Conservation (phyloP, 35 echinoderm and acorn worm species). For the Holothuria glaberrima region DNA sequence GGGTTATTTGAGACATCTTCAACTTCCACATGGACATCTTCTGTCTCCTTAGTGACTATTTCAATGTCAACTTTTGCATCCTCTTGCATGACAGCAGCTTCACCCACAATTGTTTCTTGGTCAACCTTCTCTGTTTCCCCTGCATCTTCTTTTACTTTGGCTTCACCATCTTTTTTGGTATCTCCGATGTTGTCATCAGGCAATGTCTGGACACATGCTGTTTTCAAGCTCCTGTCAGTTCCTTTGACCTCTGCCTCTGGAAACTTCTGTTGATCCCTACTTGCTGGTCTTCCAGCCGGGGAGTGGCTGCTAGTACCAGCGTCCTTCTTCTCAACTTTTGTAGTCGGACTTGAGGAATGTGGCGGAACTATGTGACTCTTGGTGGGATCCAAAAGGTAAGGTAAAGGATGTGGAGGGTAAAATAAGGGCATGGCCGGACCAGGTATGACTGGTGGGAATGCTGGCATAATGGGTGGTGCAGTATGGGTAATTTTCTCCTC, state of each 20-base stretch:
- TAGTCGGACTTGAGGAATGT: slow-evolving; percentile 52
- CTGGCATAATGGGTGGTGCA: slow-evolving; percentile 22
- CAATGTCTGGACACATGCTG: slow-evolving; percentile 48
- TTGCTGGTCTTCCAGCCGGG: slow-evolving; percentile 34
- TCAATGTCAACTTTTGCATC: too few relatives aligned
- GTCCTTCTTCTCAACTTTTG: slow-evolving; percentile 59
- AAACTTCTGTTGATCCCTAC: neutral
- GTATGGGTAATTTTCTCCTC: slow-evolving; percentile 11
- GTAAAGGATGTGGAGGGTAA: slow-evolving; percentile 38
- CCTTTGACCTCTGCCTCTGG: neutral
- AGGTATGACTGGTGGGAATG: slow-evolving; percentile 1
- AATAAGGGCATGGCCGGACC: slow-evolving; percentile 47
- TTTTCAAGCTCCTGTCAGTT: slow-evolving; percentile 11
- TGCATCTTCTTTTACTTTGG: too few relatives aligned
- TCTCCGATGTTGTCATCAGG: neutral
- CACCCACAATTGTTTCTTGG: neutral
- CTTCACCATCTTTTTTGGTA: slow-evolving; percentile 16
- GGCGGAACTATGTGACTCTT: slow-evolving; percentile 35
- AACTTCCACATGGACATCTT: too few relatives aligned
- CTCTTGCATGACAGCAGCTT: too few relatives aligned
- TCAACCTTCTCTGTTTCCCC: too few relatives aligned
- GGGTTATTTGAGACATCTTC: too few relatives aligned
- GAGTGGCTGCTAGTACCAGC: slow-evolving; percentile 55
- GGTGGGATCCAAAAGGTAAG: slow-evolving; percentile 46
- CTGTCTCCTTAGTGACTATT: too few relatives aligned